These are phyloP conservation scores for Drosophila pectinifera DNA, from an alignment of 1,140 invertebrate species.

Conservation along the genomic window DNA sequence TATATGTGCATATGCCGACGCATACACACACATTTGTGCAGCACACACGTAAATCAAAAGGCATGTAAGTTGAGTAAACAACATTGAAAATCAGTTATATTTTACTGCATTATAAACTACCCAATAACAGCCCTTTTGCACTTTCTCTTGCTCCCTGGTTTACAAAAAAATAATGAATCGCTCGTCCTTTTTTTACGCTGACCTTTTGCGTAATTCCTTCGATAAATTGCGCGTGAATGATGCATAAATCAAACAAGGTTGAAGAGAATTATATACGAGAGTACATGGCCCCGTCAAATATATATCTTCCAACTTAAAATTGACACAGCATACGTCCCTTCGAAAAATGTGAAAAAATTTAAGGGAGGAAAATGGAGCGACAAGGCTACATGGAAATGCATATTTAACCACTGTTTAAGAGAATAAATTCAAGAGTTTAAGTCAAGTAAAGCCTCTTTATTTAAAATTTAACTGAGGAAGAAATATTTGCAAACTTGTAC, in stretches of 20 bases:
- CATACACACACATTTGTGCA: neutral
- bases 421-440: conserved; percentile 1
- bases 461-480: neutral
- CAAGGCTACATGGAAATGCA: neutral
- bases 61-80: conserved; percentile 73
- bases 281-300: conserved; percentile 9
- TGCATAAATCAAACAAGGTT: conserved; percentile 75
- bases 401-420: conserved; percentile 6
- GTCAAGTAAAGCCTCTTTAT: neutral
- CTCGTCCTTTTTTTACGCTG: conserved; percentile 4
- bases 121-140: conserved; percentile 4
- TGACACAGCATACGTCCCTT: neutral
- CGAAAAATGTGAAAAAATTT: neutral
- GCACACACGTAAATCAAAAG: conserved; percentile 55
- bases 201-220: conserved; percentile 30
- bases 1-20: conserved; percentile 27
- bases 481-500: too few species aligned
- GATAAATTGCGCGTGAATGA: conserved; percentile 77
- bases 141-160: neutral
- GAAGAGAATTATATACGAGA: conserved; percentile 31
- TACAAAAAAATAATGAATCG: neutral
- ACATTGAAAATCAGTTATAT: conserved; percentile 75
- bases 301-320: conserved; percentile 12
- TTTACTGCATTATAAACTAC: conserved; percentile 56
- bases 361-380: neutral